Percentiles rank a stretch among this genome's conserved stretches.
phyloP scores from a whole-genome alignment of 2,113 vertebrate genomes.

The Callionymus lyra region DNA sequence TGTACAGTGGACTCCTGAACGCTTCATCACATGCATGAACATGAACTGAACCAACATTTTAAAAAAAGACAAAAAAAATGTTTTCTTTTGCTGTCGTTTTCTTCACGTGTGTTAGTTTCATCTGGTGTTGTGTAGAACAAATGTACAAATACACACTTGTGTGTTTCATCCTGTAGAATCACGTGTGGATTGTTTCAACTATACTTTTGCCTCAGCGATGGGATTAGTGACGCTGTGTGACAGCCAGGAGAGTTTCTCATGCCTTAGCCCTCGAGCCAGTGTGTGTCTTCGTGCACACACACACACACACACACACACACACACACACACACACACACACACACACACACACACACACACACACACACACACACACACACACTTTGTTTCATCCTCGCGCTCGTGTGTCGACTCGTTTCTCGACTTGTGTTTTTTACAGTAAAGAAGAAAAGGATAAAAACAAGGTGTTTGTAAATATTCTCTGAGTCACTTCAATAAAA shows the following conservation, averaged over 20 bases:
- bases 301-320: no score
- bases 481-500: slow-evolving; percentile 93
- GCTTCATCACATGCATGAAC: slow-evolving; percentile 67
- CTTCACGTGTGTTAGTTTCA: slow-evolving; percentile 39
- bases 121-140: slow-evolving; percentile 57
- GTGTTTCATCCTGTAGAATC: slow-evolving; percentile 38
- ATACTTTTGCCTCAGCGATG: slow-evolving; percentile 73
- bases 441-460: slow-evolving; percentile 73
- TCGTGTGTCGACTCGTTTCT: slow-evolving; percentile 79
- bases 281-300: slow-evolving; percentile 78
- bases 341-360: no score
- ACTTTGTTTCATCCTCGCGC: slow-evolving; percentile 68
- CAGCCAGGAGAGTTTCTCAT: slow-evolving; percentile 87
- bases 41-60: slow-evolving; percentile 66
- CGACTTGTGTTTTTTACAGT: slow-evolving; percentile 84
- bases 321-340: no score
- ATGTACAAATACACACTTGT: slow-evolving; percentile 60
- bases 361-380: no score
- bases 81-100: slow-evolving; percentile 43
- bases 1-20: slow-evolving; percentile 64
- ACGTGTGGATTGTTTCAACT: slow-evolving; percentile 44
- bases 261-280: slow-evolving; percentile 77
- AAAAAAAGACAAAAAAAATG: slow-evolving; percentile 39
- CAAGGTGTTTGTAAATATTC: slow-evolving; percentile 99
- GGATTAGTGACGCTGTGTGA: slow-evolving; percentile 83